Evolutionary conservation across 2,888 invertebrate genomes (phyloP), one percentile per base, ranked within the genome.

Genomic region (Ophioninae sp.): DNA sequence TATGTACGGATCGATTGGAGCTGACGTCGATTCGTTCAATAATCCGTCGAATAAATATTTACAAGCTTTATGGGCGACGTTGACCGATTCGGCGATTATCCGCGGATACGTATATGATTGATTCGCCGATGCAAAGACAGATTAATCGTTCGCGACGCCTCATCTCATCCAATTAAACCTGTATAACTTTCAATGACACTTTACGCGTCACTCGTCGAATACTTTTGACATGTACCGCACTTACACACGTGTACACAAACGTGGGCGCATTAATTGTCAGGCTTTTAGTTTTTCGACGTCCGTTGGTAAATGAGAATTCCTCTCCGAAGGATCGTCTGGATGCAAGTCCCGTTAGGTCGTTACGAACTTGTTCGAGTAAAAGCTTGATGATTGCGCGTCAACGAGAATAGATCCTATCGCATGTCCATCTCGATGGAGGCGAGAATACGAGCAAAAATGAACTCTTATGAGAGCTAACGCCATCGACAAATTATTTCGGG

Each of bases 141-240:
- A 63, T 80, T 77, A 73, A 80, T 63, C 76, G 83, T 77, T 80
- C 73, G 51, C 51, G 81, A 64, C 80, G 71, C 61, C 74, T 58
- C 74, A 71, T 77, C 68, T 56, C 67, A 37, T 51, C 68, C 72
- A 77, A 80, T 83, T 83, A 77, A 78, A 78, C 59, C 20, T 72
- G 56, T 69, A 77, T 74, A 74, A 77, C 59, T 74, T 80, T 56
- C 77, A 22, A 78, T 71, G 10, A 56, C 64, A 59, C 51, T 65
- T 77, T 81, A 20, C 37, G 51, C 80, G 68, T 58, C 80, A 74
- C 73, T 72, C 69, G 39, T 75, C 72, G 64, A 59, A 65, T 23
- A 44, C 72, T 75, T 72, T 41, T 39, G n/a, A 63, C 30, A 69
- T 37, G 30, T 59, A 58, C 41, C 51, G 13, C n/a, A 67, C 7